phyloP scores from a whole-genome alignment of 2,888 invertebrate genomes.

The Yponomeuta plumbellus region DNA sequence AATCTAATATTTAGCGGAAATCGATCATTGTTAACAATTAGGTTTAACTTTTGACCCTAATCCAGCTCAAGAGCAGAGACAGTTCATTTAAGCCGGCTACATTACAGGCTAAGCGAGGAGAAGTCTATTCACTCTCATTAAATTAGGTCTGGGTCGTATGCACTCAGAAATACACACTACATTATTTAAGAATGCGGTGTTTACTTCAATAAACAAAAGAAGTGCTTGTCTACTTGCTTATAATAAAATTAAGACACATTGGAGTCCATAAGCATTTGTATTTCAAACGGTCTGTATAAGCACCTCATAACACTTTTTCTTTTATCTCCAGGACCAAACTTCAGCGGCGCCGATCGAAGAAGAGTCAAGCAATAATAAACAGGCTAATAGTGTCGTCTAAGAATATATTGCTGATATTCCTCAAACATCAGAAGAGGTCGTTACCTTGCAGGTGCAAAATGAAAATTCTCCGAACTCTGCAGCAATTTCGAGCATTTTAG shows the following conservation, averaged over 20 bases:
- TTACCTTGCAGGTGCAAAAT: constrained; percentile 20
- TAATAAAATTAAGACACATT: constrained; percentile 17
- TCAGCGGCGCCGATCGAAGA: constrained; percentile 16
- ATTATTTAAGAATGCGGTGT: constrained; percentile 14
- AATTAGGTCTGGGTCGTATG: constrained; percentile 15
- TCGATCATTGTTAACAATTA: constrained; percentile 17
- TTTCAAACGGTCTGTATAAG: constrained; percentile 3
- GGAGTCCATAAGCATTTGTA: constrained; percentile 15
- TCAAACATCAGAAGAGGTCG: constrained; percentile 19
- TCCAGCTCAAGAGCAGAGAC: constrained; percentile 15
- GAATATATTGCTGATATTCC: constrained; percentile 19
- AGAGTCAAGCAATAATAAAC: constrained; percentile 19
- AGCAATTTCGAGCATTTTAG: constrained; percentile 20
- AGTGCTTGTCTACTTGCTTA: constrained; percentile 16
- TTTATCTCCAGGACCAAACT: constrained; percentile 15
- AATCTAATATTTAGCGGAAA: constrained; percentile 16
- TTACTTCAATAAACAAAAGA: constrained; percentile 16
- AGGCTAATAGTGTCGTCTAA: constrained; percentile 20
- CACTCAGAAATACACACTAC: constrained; percentile 14
- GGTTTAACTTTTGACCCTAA: constrained; percentile 18
- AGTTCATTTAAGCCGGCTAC: no score
- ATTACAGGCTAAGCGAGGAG: constrained; percentile 12
- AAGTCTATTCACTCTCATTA: constrained; percentile 14
- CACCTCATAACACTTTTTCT: constrained; percentile 16
- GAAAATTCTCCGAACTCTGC: constrained; percentile 20